Conservation (phyloP, 2,888 invertebrate species). For the Adelphocoris suturalis region DNA sequence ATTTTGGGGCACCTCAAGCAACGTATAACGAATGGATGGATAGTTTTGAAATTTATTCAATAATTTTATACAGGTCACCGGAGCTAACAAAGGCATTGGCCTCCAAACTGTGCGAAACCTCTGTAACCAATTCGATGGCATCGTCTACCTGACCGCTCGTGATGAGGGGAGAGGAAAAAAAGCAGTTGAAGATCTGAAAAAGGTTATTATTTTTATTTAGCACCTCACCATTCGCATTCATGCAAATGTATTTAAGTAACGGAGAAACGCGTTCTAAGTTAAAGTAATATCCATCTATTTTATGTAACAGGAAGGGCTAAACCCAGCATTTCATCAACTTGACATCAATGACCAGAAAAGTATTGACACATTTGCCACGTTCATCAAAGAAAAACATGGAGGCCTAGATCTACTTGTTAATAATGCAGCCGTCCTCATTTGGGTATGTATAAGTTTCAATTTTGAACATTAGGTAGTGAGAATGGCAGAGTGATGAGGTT, state of each 20-base stretch:
- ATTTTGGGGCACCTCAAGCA: too few relatives aligned
- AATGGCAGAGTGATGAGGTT: too few relatives aligned
- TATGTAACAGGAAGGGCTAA: too few relatives aligned
- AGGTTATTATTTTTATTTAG: constrained; percentile 77
- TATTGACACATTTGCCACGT: constrained; percentile 82
- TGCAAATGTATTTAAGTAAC: too few relatives aligned
- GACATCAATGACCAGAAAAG: constrained; percentile 84
- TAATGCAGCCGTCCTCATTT: constrained; percentile 87
- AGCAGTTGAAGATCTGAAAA: constrained; percentile 82
- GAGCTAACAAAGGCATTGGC: constrained; percentile 87
- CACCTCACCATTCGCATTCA: too few relatives aligned
- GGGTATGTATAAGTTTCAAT: too few relatives aligned
- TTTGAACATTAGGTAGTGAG: too few relatives aligned
- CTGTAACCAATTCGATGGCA: constrained; percentile 84
- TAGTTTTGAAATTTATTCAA: not conserved
- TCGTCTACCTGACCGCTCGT: constrained; percentile 86
- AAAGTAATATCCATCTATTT: too few relatives aligned
- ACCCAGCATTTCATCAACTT: constrained; percentile 83
- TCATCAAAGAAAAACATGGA: constrained; percentile 82
- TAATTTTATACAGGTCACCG: constrained; percentile 81
- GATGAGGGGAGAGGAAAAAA: constrained; percentile 81
- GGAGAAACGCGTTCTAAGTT: too few relatives aligned
- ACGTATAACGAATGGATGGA: too few relatives aligned
- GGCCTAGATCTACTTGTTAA: constrained; percentile 87
- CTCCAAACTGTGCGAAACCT: constrained; percentile 84